phyloP scores from a whole-genome alignment of 2,113 vertebrate species.

The Ifrita kowaldi region DNA sequence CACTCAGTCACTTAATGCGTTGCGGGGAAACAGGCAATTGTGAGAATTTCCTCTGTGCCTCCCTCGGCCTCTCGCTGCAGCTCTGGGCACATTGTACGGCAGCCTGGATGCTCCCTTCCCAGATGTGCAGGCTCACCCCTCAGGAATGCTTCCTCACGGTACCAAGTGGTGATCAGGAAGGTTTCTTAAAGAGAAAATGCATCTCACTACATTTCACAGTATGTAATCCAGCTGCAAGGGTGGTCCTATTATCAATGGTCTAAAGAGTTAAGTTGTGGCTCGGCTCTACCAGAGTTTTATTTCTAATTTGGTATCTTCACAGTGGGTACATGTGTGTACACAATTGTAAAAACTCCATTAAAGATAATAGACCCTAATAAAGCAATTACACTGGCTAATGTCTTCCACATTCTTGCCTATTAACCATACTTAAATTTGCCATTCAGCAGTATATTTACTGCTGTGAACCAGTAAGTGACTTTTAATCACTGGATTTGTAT shows the following conservation, averaged over 20 bases:
- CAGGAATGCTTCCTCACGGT: background rate
- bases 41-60: slow-evolving; percentile 44
- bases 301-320: background rate
- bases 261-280: background rate
- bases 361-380: background rate
- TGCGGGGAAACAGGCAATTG: background rate
- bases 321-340: background rate
- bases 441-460: background rate
- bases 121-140: background rate
- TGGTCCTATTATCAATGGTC: background rate
- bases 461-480: background rate
- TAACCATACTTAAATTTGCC: background rate
- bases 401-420: background rate
- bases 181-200: background rate
- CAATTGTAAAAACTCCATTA: background rate
- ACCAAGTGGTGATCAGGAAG: background rate
- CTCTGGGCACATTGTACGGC: background rate
- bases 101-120: background rate
- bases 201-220: background rate
- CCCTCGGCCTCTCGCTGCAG: background rate
- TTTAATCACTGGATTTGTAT: background rate
- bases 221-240: background rate
- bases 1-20: background rate
- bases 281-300: background rate
- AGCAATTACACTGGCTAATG: background rate